These are phyloP conservation scores for Leptobrachium leishanense DNA, from an alignment of 2,113 vertebrate genomes.

Conservation along the genomic window DNA sequence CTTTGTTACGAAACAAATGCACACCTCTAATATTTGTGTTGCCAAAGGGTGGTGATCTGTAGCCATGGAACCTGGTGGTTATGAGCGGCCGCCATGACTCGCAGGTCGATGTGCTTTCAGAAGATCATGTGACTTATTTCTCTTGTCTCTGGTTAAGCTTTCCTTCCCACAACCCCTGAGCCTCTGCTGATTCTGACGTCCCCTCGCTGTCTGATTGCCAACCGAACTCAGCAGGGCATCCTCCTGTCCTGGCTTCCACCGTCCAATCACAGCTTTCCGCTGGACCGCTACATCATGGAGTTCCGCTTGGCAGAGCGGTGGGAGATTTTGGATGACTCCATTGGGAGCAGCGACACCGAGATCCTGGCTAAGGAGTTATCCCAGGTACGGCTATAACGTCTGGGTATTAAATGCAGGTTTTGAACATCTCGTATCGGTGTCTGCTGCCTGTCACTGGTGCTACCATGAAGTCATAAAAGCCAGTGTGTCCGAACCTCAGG, in stretches of 20 bases:
- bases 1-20: too few species aligned
- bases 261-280: slow-evolving; percentile 92
- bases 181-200: slow-evolving; percentile 98
- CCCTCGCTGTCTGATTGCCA: slow-evolving; percentile 99
- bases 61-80: too few species aligned
- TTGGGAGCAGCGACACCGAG: slow-evolving; percentile 84
- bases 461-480: too few species aligned
- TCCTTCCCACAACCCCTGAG: slow-evolving; percentile 96
- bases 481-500: too few species aligned
- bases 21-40: too few species aligned
- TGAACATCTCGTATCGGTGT: too few species aligned
- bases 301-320: slow-evolving; percentile 92
- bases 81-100: too few species aligned
- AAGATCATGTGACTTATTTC: too few species aligned
- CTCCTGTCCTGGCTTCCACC: slow-evolving; percentile 96
- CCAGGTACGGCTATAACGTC: slow-evolving; percentile 73
- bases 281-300: slow-evolving; percentile 95
- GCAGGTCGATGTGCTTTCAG: too few species aligned
- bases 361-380: slow-evolving; percentile 94
- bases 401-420: background rate
- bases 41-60: too few species aligned
- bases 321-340: slow-evolving; percentile 90
- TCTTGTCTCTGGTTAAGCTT: too few species aligned
- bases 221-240: slow-evolving; percentile 97
- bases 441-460: too few species aligned